A percentile compares a stretch with the other conserved stretches of the same genome.
These are phyloP conservation scores for Notechis scutatus DNA, from an alignment of 2,113 vertebrate species.

Conservation along the genomic window DNA sequence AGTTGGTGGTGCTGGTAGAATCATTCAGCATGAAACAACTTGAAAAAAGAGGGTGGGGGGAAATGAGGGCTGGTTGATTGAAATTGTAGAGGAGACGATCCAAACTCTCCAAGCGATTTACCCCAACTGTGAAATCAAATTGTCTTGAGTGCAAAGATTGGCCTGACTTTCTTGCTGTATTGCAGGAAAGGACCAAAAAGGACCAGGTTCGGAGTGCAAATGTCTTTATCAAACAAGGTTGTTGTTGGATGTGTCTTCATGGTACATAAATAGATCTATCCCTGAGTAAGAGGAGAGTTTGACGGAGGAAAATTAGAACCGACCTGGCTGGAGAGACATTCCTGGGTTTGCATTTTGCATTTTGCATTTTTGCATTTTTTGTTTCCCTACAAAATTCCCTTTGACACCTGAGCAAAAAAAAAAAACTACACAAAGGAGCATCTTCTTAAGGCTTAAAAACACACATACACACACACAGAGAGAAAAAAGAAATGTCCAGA, in stretches of 20 bases:
- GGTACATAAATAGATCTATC: slow-evolving; percentile 72
- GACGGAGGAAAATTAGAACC: slow-evolving; percentile 30
- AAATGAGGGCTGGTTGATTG: slow-evolving; percentile 21
- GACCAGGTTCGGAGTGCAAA: slow-evolving; percentile 70
- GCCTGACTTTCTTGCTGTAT: slow-evolving; percentile 51
- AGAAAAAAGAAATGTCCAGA: slow-evolving; percentile 35
- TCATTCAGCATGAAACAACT: slow-evolving; percentile 37
- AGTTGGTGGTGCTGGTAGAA: slow-evolving; percentile 40
- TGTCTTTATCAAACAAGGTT: slow-evolving; percentile 68
- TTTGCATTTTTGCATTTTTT: slow-evolving; percentile 65
- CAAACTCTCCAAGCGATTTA: slow-evolving; percentile 19
- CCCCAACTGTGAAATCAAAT: slow-evolving; percentile 34
- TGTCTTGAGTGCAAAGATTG: slow-evolving; percentile 44
- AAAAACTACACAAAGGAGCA: slow-evolving; percentile 48
- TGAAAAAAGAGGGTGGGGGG: neutral
- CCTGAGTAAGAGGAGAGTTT: slow-evolving; percentile 73
- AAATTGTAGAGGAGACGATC: neutral
- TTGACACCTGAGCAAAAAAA: slow-evolving; percentile 71
- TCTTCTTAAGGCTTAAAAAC: slow-evolving; percentile 42
- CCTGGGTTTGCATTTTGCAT: slow-evolving; percentile 65
- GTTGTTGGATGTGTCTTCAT: slow-evolving; percentile 64
- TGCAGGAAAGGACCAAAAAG: slow-evolving; percentile 35
- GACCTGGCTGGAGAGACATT: slow-evolving; percentile 49
- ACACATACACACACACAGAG: no score
- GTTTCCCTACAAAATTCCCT: slow-evolving; percentile 57